Evolutionary conservation across 2,797 vertebrate genomes (phyloP).

Genomic region (Diplodus puntazzo): DNA sequence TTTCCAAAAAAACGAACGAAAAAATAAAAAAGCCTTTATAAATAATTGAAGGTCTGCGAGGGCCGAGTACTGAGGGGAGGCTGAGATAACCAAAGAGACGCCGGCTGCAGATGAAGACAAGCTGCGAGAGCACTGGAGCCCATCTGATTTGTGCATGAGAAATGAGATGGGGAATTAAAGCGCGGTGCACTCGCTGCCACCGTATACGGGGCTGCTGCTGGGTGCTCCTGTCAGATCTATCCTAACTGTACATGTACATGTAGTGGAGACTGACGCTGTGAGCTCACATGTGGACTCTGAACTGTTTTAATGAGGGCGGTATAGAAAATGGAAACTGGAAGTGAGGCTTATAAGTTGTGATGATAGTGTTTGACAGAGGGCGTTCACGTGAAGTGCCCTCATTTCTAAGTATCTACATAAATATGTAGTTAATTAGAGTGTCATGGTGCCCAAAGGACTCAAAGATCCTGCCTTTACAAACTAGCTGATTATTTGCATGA

Average conservation of each 20-base stretch:
- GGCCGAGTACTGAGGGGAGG: slow-evolving; percentile 43
- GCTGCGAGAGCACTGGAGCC: slow-evolving; percentile 58
- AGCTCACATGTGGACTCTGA: slow-evolving; percentile 15
- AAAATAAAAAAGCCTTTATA: slow-evolving; percentile 37
- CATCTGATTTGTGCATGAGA: slow-evolving; percentile 65
- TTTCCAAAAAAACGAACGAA: slow-evolving; percentile 2
- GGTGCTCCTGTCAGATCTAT: slow-evolving; percentile 52
- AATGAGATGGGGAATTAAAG: slow-evolving; percentile 68
- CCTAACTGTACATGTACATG: slow-evolving; percentile 30
- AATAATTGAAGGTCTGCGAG: slow-evolving; percentile 63
- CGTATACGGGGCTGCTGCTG: slow-evolving; percentile 36
- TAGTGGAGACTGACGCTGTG: neutral
- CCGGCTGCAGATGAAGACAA: slow-evolving; percentile 56
- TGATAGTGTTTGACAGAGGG: neutral
- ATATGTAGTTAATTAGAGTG: too few relatives aligned
- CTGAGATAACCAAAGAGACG: slow-evolving; percentile 57
- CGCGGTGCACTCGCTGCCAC: slow-evolving; percentile 38
- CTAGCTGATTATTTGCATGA: too few relatives aligned
- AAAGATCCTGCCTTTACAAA: too few relatives aligned
- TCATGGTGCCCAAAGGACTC: too few relatives aligned
- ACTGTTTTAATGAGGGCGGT: neutral
- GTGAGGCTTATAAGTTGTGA: slow-evolving; percentile 17
- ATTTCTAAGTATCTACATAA: too few relatives aligned
- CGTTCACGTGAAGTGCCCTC: neutral
- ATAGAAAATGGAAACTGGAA: slow-evolving; percentile 17